Evolutionary conservation across 2,888 invertebrate species (phyloP), one percentile per base, ranked within the genome.

Genomic region (Cerceris ruficornis): DNA sequence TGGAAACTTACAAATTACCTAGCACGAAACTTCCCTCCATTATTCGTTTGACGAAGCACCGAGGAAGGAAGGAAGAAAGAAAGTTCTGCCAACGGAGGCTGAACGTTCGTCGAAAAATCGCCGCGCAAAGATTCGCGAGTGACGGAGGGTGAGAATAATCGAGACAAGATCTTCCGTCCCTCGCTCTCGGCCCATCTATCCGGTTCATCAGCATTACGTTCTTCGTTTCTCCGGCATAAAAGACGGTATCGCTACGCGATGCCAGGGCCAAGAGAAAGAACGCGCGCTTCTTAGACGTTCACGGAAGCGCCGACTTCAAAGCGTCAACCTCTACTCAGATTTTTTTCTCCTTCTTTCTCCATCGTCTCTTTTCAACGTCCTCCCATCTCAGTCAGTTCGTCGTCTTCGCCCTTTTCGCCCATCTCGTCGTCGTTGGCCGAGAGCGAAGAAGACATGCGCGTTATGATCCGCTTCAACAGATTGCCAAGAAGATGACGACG

Each of bases 381-480:
- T 41, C 42, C 14, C 42, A 50, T 62, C 50, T 49, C 13, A 13
- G 60, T 17, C 43, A 42, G 39, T 41, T 28, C 68, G 17, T 39
- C 9, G 0, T 58, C 65, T 28, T 46, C 52, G 13, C 46, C 11
- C 17, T 61, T 14, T 9, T 64, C 58, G 50, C 58, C 52, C 57
- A 54, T 50, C 60, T 68, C 61, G 57, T 60, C 55, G 52, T 59
- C 64, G 75, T 71, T 17, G 69, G 41, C 17, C 61, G 42, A 57
- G 69, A 54, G 57, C 52, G 60, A 62, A 67, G 75, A 59, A 61
- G 75, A 54, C 79, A 73, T 55, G 73, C 73, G 78, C 75, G 78
- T 73, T 79, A 85, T 81, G 81, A 85, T 84, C 72, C 66, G 85
- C 68, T 84, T 69, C 83, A 80, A 80, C 77, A 83, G 83, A 85